Conservation (phyloP, 2,797 vertebrate genomes). For the Sarcophilus harrisii region DNA sequence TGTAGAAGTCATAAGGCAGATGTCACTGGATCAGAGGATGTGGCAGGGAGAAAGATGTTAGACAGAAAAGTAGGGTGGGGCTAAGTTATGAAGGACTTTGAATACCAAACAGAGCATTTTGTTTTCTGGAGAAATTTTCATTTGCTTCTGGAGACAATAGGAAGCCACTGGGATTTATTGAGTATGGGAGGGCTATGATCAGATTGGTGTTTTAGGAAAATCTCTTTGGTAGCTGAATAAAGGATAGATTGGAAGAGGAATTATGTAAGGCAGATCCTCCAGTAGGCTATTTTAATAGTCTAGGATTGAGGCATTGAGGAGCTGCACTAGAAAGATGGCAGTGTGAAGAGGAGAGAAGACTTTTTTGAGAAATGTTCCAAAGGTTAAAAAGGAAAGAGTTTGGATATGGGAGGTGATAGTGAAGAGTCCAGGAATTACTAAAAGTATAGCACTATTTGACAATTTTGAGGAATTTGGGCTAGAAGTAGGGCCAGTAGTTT, state of each 20-base stretch:
- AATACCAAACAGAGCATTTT: neutral
- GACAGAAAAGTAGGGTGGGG: neutral
- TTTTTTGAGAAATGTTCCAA: neutral
- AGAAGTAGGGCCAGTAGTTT: neutral
- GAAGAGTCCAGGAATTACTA: neutral
- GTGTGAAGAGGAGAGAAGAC: neutral
- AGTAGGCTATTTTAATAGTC: neutral
- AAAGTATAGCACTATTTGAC: neutral
- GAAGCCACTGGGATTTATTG: neutral
- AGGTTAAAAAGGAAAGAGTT: neutral
- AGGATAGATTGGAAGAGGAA: neutral
- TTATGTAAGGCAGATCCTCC: neutral
- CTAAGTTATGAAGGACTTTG: neutral
- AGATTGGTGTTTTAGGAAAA: neutral
- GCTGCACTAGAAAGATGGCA: no score
- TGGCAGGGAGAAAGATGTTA: neutral
- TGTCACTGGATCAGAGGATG: neutral
- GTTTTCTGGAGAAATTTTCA: no score
- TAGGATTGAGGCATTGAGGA: no score
- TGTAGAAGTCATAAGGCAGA: neutral
- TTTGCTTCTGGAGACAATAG: neutral
- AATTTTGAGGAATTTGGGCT: neutral
- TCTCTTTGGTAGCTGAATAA: neutral
- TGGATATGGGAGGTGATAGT: neutral
- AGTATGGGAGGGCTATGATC: neutral